Percentiles rank a stretch among this genome's conserved stretches.
Conservation (phyloP, 2,888 invertebrate species). For the Tanytarsus gracilentus region DNA sequence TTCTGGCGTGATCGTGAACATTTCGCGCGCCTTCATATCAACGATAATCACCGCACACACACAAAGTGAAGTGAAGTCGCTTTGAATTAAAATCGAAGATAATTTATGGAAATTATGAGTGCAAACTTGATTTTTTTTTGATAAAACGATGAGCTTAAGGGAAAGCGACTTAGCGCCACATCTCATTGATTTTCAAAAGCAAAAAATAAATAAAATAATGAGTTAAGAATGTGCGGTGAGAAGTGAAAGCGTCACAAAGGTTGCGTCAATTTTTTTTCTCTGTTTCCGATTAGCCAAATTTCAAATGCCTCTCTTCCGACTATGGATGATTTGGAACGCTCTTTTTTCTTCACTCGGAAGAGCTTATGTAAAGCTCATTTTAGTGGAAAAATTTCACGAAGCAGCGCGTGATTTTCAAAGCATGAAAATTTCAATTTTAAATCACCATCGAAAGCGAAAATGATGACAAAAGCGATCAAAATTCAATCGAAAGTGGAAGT, state of each 20-base stretch:
- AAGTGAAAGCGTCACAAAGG: too few relatives aligned
- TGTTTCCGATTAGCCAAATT: too few relatives aligned
- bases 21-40: constrained; percentile 17
- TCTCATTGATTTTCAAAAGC: too few relatives aligned
- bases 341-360: too few relatives aligned
- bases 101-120: constrained; percentile 21
- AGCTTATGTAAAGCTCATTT: constrained; percentile 18
- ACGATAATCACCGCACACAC: constrained; percentile 14
- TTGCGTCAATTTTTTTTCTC: too few relatives aligned
- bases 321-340: too few relatives aligned
- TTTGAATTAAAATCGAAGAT: constrained; percentile 3
- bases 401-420: constrained; percentile 14
- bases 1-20: constrained; percentile 21
- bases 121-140: constrained; percentile 5
- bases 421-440: constrained; percentile 16
- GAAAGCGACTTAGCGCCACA: too few relatives aligned
- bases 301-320: too few relatives aligned
- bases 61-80: background rate
- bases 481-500: constrained; percentile 27
- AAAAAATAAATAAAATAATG: too few relatives aligned
- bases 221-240: too few relatives aligned
- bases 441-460: constrained; percentile 20
- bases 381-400: background rate
- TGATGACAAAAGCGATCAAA: constrained; percentile 28
- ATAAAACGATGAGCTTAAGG: constrained; percentile 8